Base-by-base conservation (phyloP, 2,888 invertebrate species). In the Cheilosia variabilis region DNA sequence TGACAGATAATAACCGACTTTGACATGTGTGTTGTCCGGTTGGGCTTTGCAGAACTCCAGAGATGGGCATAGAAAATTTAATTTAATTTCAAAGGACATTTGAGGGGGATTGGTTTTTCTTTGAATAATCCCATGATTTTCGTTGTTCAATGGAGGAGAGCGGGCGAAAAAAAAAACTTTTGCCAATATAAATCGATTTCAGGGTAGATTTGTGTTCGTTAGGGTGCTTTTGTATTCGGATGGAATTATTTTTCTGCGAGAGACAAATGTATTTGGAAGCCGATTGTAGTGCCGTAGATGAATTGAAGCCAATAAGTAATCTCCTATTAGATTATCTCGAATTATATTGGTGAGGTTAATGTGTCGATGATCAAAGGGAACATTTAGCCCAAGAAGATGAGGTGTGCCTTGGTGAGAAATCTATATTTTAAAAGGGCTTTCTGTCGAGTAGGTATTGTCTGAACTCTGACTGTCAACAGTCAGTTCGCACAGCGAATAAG, bases 41-140 rank as follows among this genome's bases (percentile, higher is more conserved):
- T 24, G 19, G 43, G 43, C 34, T 55, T 63, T 57, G 52, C 31
- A 57, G 2, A 15, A 15, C 63, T 37, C 53, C 53, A n/a, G 41
- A 55, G 41, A 58, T 53, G 65, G 60, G 60, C 57, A 57, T 69
- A 34, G 68, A 43, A 76, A 69, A 81, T 76, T 81, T 81, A 81
- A 76, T 81, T 81, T 81, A 76, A 76, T 81, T 81, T 63, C 68
- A 65, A 81, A 76, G 76, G 76, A 65, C 68, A 69, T 75, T 75
- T 19, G 15, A 24, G n/a, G 24, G 47, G 37, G 34, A 63, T 27
- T 45, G 69, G 57, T 19, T 68, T 62, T 22, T 22, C 50, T 80
- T 75, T 80, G 81, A 76, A 81, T 63, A 69, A 68, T 53, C 66
- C 43, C n/a, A 80, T 80, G 80, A 62, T 62, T 68, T 62, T 52